Evolutionary conservation across 1,140 invertebrate species (phyloP).

Genomic region (Drosophila sp.): DNA sequence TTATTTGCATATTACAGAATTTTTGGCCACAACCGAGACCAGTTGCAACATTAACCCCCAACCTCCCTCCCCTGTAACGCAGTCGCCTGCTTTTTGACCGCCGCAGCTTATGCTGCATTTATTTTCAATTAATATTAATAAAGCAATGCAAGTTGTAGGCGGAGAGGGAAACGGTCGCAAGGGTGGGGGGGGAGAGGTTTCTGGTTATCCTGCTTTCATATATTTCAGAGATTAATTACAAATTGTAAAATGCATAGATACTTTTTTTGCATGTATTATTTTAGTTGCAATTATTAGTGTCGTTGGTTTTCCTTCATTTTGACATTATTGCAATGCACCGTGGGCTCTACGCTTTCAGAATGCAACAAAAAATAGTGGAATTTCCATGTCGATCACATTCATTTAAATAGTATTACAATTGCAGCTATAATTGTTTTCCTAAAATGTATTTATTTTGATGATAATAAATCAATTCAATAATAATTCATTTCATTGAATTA

Average conservation of each 20-base stretch:
- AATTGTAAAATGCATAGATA: slow-evolving; percentile 45
- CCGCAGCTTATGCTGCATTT: slow-evolving; percentile 74
- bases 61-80: background rate
- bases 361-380: slow-evolving; percentile 3
- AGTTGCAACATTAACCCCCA: background rate
- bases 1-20: slow-evolving; percentile 78
- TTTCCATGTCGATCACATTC: background rate
- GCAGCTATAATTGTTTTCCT: too few species aligned
- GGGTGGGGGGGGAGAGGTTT: too few species aligned
- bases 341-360: background rate
- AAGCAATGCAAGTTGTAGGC: slow-evolving; percentile 33
- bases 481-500: too few species aligned
- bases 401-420: too few species aligned
- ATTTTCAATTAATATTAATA: slow-evolving; percentile 84
- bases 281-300: background rate
- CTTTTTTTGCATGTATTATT: slow-evolving; percentile 17
- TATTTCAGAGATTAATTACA: slow-evolving; percentile 71
- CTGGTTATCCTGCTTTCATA: slow-evolving; percentile 12
- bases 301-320: slow-evolving; percentile 1
- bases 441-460: too few species aligned
- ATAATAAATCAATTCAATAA: too few species aligned
- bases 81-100: slow-evolving; percentile 55
- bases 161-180: background rate
- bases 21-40: slow-evolving; percentile 48
- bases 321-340: background rate